Base-by-base conservation (phyloP, 1,140 invertebrate species). In the Drosophila takahashii region DNA sequence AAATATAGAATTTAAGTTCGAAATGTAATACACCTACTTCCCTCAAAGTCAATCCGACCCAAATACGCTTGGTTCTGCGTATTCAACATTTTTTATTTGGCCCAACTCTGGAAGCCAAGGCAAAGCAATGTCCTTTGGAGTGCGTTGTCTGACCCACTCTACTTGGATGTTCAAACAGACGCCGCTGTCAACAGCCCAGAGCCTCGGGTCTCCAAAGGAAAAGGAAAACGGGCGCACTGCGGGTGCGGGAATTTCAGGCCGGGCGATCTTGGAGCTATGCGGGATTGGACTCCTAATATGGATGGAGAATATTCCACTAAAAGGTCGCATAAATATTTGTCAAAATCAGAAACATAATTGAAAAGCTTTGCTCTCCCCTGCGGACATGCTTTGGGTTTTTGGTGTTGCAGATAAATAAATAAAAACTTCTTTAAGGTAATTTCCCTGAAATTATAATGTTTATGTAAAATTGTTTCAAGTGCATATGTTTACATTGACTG, bases 101-200 rank as follows among this genome's bases (percentile, higher is more conserved):
- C 27, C 16, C 32, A 44, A 42, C 45, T 27, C 45, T 41, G 9
- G 27, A 22, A 22, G 22, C 58, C 18, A 39, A 50, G 42, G 64
- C 36, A 41, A 61, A 18, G 27, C 34, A 64, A 47, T 29, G 51
- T 67, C 42, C 64, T 51, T 65, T 51, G 61, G 34, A 39, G 44
- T 60, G 59, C 39, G 27, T 65, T 67, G 60, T 65, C 58, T 64
- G 64, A 48, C 64, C 59, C 64, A 65, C 64, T 67, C 60, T 36
- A 44, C 50, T 32, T 18, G 66, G 65, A 57, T 57, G 45, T 65
- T 67, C 64, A 67, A 67, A 42, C 59, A 67, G 64, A 42, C 36
- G 45, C 36, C 45, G 45, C 45, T 44, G 45, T 67, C 64, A 67
- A 67, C 64, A 65, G 18, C 44, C 59, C 36, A 36, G 18, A 42